A percentile compares a stretch with the other conserved stretches of the same genome.
These are phyloP conservation scores for Liopterus haemorrhoidalis DNA, from an alignment of 2,888 invertebrate species.

Conservation along the genomic window DNA sequence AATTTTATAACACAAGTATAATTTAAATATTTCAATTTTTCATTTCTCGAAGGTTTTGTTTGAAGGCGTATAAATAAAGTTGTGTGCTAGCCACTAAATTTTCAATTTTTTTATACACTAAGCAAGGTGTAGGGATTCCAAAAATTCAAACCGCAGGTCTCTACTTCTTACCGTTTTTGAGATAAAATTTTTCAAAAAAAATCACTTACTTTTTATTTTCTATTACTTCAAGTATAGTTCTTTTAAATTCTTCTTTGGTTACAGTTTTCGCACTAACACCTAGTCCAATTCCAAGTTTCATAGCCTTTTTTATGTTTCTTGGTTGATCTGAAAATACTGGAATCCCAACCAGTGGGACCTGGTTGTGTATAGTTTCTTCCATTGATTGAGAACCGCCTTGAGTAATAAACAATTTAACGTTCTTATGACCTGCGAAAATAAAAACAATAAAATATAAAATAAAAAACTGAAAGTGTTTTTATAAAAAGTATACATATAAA, in stretches of 20 bases:
- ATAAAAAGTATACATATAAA: too few relatives aligned
- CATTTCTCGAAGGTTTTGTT: too few relatives aligned
- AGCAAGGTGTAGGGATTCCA: too few relatives aligned
- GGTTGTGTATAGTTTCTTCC: conserved; percentile 41
- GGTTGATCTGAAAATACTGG: conserved; percentile 41
- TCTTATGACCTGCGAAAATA: conserved; percentile 34
- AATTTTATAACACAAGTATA: too few relatives aligned
- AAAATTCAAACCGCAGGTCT: too few relatives aligned
- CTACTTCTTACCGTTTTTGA: too few relatives aligned
- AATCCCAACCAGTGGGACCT: conserved; percentile 41
- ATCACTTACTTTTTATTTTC: conserved; percentile 34
- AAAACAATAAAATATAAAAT: too few relatives aligned
- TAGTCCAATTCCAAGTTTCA: conserved; percentile 12
- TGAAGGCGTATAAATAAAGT: too few relatives aligned
- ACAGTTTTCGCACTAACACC: conserved; percentile 7
- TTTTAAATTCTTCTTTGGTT: conserved; percentile 31
- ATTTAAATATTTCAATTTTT: too few relatives aligned
- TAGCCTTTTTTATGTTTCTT: conserved; percentile 10
- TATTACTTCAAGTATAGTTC: conserved; percentile 33
- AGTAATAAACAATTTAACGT: conserved; percentile 42
- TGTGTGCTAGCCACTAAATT: too few relatives aligned
- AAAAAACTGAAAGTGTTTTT: too few relatives aligned
- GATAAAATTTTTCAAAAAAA: conserved; percentile 6
- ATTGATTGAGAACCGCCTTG: conserved; percentile 44
- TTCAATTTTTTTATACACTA: too few relatives aligned